Conservation (phyloP, 2,797 vertebrate genomes). For the Pachyuromys duprasi region DNA sequence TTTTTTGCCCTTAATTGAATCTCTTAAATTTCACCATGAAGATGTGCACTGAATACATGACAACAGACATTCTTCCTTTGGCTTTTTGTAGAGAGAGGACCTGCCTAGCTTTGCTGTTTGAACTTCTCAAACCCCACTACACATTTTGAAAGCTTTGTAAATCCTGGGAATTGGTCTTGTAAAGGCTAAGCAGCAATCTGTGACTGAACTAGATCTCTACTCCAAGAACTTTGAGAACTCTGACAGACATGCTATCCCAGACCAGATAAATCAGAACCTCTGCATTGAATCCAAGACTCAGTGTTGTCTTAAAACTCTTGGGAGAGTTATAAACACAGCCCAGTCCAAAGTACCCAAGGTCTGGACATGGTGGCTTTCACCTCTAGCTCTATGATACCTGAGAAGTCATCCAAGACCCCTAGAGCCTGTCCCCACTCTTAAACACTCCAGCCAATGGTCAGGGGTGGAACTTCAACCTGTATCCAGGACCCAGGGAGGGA, state of each 20-base stretch:
- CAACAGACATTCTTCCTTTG: background rate
- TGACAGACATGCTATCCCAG: background rate
- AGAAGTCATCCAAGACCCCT: background rate
- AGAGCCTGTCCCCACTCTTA: background rate
- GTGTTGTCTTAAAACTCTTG: background rate
- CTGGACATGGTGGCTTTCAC: background rate
- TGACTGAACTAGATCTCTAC: background rate
- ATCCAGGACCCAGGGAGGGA: background rate
- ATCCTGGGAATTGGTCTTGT: background rate
- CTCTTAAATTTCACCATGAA: slow-evolving; percentile 14
- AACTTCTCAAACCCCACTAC: background rate
- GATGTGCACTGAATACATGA: background rate
- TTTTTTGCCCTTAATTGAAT: background rate
- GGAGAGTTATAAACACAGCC: background rate
- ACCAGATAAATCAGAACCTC: background rate
- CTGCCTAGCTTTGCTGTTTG: background rate
- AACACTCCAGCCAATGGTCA: background rate
- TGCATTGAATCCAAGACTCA: background rate
- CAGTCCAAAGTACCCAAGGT: background rate
- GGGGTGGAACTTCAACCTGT: background rate
- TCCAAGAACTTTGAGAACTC: background rate
- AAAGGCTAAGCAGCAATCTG: background rate
- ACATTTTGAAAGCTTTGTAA: background rate
- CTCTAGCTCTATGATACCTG: background rate
- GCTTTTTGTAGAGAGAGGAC: background rate